Percentiles rank a stretch among this genome's conserved stretches.
Evolutionary conservation across 2,113 vertebrate species (phyloP).

Genomic region (Chionis minor): DNA sequence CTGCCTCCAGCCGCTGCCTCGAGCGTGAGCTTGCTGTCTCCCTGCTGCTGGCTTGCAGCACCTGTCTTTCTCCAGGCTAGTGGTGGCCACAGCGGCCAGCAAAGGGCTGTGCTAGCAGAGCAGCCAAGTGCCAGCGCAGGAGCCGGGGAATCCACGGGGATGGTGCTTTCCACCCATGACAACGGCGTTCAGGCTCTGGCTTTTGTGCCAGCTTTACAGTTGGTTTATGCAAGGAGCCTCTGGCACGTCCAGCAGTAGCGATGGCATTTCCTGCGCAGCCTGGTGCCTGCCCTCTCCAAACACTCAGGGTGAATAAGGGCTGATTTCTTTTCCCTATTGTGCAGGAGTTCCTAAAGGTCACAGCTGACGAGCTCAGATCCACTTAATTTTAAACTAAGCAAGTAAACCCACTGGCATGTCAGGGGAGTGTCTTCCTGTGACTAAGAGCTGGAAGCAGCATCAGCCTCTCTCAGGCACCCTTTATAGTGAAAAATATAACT

Average conservation of each 20-base stretch:
- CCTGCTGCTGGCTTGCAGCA: neutral
- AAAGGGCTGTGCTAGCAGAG: neutral
- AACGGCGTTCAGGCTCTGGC: neutral
- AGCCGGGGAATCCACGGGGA: neutral
- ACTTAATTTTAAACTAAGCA: neutral
- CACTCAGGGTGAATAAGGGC: neutral
- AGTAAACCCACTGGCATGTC: neutral
- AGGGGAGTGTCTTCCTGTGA: constrained; percentile 44
- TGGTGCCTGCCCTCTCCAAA: constrained; percentile 36
- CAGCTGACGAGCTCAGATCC: constrained; percentile 4
- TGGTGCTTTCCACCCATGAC: neutral
- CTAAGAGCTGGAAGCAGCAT: neutral
- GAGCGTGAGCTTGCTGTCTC: neutral
- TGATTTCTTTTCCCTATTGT: constrained; percentile 2
- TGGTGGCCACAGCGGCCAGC: neutral
- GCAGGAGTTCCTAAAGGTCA: constrained; percentile 37
- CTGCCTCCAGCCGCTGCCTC: neutral
- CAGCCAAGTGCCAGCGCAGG: neutral
- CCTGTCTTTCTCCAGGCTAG: neutral
- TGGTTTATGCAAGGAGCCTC: constrained; percentile 33
- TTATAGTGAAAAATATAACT: neutral
- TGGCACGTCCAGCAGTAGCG: neutral
- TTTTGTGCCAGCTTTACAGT: neutral
- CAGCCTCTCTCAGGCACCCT: neutral
- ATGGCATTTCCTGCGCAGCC: constrained; percentile 51